Conservation (phyloP, 2,888 invertebrate genomes). For the Marronus borbonicus region DNA sequence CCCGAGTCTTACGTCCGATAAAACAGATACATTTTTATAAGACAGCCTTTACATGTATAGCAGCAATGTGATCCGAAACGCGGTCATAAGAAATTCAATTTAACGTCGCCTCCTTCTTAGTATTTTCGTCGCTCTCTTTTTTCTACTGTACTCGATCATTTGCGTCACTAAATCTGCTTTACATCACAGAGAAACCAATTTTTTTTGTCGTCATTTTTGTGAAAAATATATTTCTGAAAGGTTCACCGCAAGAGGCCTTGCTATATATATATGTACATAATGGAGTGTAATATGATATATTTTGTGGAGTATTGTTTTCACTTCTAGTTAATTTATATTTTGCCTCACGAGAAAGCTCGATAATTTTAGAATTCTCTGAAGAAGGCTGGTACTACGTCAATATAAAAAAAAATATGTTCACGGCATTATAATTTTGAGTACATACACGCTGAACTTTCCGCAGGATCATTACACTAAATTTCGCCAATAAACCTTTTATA, state of each 20-base stretch:
- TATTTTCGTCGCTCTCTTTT: slow-evolving; percentile 19
- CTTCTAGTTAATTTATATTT: slow-evolving; percentile 31
- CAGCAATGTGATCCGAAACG: slow-evolving; percentile 19
- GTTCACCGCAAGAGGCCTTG: slow-evolving; percentile 27
- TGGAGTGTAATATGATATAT: slow-evolving; percentile 35
- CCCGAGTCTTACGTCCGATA: slow-evolving; percentile 24
- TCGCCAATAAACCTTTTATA: no score
- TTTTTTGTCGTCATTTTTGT: slow-evolving; percentile 34
- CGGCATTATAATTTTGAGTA: not conserved
- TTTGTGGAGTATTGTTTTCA: slow-evolving; percentile 19
- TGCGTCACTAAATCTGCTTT: slow-evolving; percentile 43
- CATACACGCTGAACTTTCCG: not conserved
- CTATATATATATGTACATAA: slow-evolving; percentile 16
- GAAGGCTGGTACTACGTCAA: not conserved
- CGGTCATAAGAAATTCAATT: slow-evolving; percentile 41
- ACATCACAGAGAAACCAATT: slow-evolving; percentile 23
- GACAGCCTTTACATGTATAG: slow-evolving; percentile 19
- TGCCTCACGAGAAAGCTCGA: not conserved
- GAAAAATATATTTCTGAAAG: slow-evolving; percentile 26
- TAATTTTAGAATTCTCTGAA: slow-evolving; percentile 7
- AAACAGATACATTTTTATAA: slow-evolving; percentile 40
- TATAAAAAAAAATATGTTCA: not conserved
- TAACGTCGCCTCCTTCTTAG: slow-evolving; percentile 26
- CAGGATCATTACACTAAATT: no score
- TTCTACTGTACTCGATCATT: slow-evolving; percentile 39